phyloP scores from a whole-genome alignment of 2,797 vertebrate species.

The Leucoraja ocellata region DNA sequence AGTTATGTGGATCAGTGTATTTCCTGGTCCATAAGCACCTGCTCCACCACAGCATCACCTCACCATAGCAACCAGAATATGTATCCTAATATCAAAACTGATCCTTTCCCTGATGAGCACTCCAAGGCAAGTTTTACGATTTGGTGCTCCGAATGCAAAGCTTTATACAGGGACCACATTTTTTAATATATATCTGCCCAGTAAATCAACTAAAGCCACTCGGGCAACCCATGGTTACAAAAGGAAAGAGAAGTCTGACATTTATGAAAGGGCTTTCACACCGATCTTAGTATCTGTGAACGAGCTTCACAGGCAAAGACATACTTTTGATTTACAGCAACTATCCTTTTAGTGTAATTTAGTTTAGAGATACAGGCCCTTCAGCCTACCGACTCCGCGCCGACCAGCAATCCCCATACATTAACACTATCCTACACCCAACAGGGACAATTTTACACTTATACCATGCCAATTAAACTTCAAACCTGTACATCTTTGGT shows the following conservation, averaged over 20 bases:
- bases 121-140: neutral
- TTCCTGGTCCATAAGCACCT: neutral
- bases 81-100: neutral
- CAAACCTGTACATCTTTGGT: too few relatives aligned
- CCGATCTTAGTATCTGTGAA: too few relatives aligned
- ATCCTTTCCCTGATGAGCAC: neutral
- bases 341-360: too few relatives aligned
- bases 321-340: too few relatives aligned
- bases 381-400: too few relatives aligned
- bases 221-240: neutral
- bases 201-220: neutral
- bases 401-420: too few relatives aligned
- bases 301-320: too few relatives aligned
- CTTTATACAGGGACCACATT: neutral
- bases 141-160: neutral
- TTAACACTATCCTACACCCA: too few relatives aligned
- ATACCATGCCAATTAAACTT: too few relatives aligned
- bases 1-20: constrained; percentile 7
- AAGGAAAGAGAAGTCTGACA: neutral
- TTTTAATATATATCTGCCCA: neutral
- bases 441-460: too few relatives aligned
- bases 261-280: too few relatives aligned
- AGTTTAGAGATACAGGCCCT: too few relatives aligned
- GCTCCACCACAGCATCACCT: neutral
- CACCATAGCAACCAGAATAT: constrained; percentile 27